phyloP scores from a whole-genome alignment of 2,113 vertebrate genomes.

The Riparia riparia region DNA sequence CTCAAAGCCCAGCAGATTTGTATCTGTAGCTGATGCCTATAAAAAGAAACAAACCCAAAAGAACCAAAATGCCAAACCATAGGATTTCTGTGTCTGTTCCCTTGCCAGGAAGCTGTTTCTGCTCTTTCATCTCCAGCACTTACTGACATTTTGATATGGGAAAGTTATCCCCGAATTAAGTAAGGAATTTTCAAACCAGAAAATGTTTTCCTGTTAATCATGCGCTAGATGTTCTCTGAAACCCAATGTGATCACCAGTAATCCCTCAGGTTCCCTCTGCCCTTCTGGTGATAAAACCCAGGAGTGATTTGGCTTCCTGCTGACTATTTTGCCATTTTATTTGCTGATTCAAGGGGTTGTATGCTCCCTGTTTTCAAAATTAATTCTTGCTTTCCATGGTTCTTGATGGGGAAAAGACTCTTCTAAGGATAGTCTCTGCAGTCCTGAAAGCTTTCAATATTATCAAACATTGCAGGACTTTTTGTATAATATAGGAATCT shows the following conservation, averaged over 20 bases:
- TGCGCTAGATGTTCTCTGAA: neutral
- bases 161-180: neutral
- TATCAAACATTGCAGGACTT: neutral
- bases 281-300: slow-evolving; percentile 36
- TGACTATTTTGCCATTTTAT: neutral
- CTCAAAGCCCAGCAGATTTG: neutral
- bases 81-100: neutral
- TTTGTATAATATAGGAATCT: neutral
- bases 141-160: neutral
- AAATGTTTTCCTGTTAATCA: neutral
- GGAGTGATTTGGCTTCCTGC: neutral
- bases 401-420: neutral
- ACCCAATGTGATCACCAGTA: neutral
- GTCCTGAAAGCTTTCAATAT: neutral
- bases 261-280: slow-evolving; percentile 12
- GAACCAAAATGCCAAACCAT: accelerated
- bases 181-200: neutral
- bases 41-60: neutral
- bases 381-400: neutral
- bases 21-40: neutral
- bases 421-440: neutral
- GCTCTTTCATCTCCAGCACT: neutral
- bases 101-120: neutral
- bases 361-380: neutral
- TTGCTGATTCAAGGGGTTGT: neutral